Evolutionary conservation across 1,140 invertebrate genomes (phyloP).

Genomic region (Drosophila murphyi): DNA sequence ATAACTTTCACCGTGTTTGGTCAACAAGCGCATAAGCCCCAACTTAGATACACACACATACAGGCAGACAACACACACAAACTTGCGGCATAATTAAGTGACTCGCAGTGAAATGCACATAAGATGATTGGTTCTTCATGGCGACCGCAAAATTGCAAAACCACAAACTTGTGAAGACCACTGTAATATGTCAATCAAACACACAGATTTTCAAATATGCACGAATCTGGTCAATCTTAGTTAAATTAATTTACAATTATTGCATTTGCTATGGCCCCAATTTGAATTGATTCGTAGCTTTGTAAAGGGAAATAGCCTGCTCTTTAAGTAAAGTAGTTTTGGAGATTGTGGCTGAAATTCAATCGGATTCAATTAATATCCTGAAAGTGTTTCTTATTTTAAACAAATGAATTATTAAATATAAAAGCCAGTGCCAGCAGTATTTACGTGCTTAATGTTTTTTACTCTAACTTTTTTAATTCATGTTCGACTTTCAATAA

Average conservation of each 20-base stretch:
- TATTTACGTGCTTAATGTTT: no score
- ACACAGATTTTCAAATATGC: neutral
- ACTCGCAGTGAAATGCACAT: slow-evolving; percentile 30
- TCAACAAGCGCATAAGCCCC: slow-evolving; percentile 44
- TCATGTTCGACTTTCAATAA: no score
- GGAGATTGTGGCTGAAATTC: no score
- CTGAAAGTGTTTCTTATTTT: no score
- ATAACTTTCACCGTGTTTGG: slow-evolving; percentile 50
- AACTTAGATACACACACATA: slow-evolving; percentile 14
- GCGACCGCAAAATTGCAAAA: slow-evolving; percentile 32
- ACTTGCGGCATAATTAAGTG: slow-evolving; percentile 42
- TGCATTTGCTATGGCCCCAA: slow-evolving; percentile 2
- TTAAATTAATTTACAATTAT: slow-evolving; percentile 33
- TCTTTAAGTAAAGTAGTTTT: no score
- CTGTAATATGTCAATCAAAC: slow-evolving; percentile 34
- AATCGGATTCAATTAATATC: no score
- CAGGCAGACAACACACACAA: neutral
- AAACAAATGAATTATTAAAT: no score
- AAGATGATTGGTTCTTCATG: slow-evolving; percentile 39
- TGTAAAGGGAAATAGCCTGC: no score
- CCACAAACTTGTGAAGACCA: slow-evolving; percentile 27
- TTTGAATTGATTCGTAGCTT: slow-evolving; percentile 13
- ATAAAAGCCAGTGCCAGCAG: no score
- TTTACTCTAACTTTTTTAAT: no score
- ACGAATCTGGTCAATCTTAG: neutral